phyloP scores from a whole-genome alignment of 2,888 invertebrate genomes.

The Agrochola macilenta region DNA sequence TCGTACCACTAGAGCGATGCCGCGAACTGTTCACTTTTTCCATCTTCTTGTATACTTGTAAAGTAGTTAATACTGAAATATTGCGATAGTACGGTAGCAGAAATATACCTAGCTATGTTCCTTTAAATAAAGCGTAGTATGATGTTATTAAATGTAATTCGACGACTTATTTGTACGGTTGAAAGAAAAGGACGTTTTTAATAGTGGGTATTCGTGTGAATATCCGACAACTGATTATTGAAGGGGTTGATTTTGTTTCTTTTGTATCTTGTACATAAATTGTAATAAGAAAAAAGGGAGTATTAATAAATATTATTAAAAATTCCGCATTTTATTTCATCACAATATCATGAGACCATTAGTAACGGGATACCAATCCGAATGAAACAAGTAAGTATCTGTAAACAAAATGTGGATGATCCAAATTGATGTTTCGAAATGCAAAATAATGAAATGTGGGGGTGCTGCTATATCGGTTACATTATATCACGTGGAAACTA shows the following conservation, averaged over 20 bases:
- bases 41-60: constrained; percentile 85
- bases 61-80: constrained; percentile 82
- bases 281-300: constrained; percentile 82
- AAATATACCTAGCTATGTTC: constrained; percentile 86
- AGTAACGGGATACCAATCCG: constrained; percentile 1
- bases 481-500: constrained; percentile 15
- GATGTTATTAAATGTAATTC: constrained; percentile 81
- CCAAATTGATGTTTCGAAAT: constrained; percentile 26
- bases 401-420: constrained; percentile 16
- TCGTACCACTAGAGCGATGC: constrained; percentile 65
- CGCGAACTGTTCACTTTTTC: constrained; percentile 76
- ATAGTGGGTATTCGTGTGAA: constrained; percentile 44
- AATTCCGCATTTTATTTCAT: constrained; percentile 61
- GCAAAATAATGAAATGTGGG: constrained; percentile 35
- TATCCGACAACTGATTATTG: constrained; percentile 60
- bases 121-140: constrained; percentile 80
- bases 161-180: constrained; percentile 77
- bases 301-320: constrained; percentile 87
- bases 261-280: constrained; percentile 89
- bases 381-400: neutral
- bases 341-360: constrained; percentile 7
- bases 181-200: constrained; percentile 61
- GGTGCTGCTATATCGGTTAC: constrained; percentile 9
- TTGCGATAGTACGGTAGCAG: constrained; percentile 82
- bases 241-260: constrained; percentile 66